Base-by-base conservation (phyloP, 2,113 vertebrate species). In the Phaethon lepturus region DNA sequence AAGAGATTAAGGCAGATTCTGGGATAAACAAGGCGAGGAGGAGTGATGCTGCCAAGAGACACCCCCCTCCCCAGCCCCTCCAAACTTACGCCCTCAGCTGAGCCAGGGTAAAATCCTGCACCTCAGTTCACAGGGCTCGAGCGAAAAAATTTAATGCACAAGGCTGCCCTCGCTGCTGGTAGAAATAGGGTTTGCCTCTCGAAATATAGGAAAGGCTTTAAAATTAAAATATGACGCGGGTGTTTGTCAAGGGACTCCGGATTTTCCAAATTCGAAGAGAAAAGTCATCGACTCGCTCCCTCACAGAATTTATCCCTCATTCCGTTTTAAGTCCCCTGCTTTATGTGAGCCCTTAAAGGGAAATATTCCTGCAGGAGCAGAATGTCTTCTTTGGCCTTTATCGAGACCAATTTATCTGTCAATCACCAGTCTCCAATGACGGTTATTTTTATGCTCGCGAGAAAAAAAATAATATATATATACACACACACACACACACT, bases 321-420 rank as follows among this genome's bases (percentile, higher is more conserved):
- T 72, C 88, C 77, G 62, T 62, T 96, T 69, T 13, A 75, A 90
- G 64, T 33, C 75, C 49, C 47, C 60, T 66, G 83, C 33, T 97
- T 96, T 94, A 93, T 89, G 80, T 72, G 88, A 90, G 82, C 59
- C 82, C 76, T 77, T 29, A 38, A 90, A 86, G 80, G 74, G 87
- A 80, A 91, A 94, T 95, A 77, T 91, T 88, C 94, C 97, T 80
- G 66, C 42, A 95, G 96, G 93, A 79, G 90, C 62, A 59, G 60
- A 87, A 58, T 14, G n/a, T 97, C 93, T 93, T 97, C 87, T 95
- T 90, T 92, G 98, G 97, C 98, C 97, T 98, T 97, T 96, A 96
- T 97, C 88, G 92, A 97, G 95, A 86, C 69, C 84, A 53, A 59
- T 97, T 98, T 95, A 96, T 95, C 97, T 98, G 97, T 98, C 98